These are phyloP conservation scores for Thymelicus acteon DNA, from an alignment of 2,888 invertebrate genomes.

Conservation along the genomic window DNA sequence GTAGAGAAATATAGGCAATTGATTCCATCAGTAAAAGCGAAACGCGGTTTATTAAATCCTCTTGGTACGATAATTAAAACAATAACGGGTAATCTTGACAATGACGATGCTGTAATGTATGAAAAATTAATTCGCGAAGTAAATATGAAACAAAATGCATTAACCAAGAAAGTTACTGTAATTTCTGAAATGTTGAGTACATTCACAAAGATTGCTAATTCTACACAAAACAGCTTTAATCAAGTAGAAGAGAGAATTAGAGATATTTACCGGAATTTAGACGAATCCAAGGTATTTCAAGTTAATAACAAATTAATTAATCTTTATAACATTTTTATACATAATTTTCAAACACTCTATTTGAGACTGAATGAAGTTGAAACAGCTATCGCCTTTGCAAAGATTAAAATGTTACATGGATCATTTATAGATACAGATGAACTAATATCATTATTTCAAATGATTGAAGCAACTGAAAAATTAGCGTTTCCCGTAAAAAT, in stretches of 20 bases:
- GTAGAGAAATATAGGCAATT: slow-evolving; percentile 33
- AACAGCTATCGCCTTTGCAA: slow-evolving; percentile 34
- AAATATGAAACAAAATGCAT: slow-evolving; percentile 35
- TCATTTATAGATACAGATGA: slow-evolving; percentile 27
- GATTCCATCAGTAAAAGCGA: no score
- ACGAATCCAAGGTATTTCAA: slow-evolving; percentile 1
- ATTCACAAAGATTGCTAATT: slow-evolving; percentile 26
- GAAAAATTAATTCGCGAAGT: no score
- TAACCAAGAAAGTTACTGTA: slow-evolving; percentile 40
- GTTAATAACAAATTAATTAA: slow-evolving; percentile 13
- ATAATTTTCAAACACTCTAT: slow-evolving; percentile 32
- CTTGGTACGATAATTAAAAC: no score
- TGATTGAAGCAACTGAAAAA: slow-evolving; percentile 28
- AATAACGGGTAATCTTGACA: no score
- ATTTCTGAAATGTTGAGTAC: slow-evolving; percentile 40
- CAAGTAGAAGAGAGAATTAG: slow-evolving; percentile 21
- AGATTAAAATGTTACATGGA: slow-evolving; percentile 21
- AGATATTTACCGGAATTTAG: slow-evolving; percentile 22
- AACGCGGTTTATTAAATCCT: no score
- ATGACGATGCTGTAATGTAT: no score
- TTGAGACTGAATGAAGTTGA: slow-evolving; percentile 34
- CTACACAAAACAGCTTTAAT: slow-evolving; percentile 20
- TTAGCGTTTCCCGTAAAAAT: slow-evolving; percentile 31
- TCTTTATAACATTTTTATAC: slow-evolving; percentile 34
- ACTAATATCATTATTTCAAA: slow-evolving; percentile 19